A percentile compares a stretch with the other conserved stretches of the same genome.
These are phyloP conservation scores for Dipus sagitta DNA, from an alignment of 2,797 vertebrate species.

Conservation along the genomic window DNA sequence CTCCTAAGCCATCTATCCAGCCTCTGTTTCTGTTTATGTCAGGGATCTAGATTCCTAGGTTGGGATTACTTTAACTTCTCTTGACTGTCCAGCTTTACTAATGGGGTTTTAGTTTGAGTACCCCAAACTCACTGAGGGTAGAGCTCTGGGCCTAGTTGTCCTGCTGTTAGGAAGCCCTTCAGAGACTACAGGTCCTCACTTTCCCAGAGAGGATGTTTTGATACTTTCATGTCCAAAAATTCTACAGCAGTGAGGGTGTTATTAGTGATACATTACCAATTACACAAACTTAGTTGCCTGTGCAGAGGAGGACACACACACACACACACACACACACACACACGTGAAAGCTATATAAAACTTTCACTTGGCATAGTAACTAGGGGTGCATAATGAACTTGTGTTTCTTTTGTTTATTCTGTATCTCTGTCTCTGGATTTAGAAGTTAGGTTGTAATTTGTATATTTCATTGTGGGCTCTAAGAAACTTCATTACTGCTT, in stretches of 20 bases:
- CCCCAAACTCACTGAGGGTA: neutral
- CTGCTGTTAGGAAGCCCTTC: neutral
- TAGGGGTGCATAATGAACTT: constrained; percentile 61
- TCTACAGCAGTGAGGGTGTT: neutral
- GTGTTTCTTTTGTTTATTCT: constrained; percentile 4
- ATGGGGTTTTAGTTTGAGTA: constrained; percentile 18
- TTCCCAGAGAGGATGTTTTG: neutral
- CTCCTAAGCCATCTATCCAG: too few relatives aligned
- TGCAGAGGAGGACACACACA: too few relatives aligned
- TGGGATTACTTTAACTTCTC: neutral
- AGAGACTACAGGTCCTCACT: neutral
- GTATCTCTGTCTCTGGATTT: constrained; percentile 48
- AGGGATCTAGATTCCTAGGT: neutral
- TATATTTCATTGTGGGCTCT: constrained; percentile 28
- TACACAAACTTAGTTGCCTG: constrained; percentile 30
- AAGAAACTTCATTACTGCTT: constrained; percentile 12
- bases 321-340: too few relatives aligned
- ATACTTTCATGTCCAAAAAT: neutral
- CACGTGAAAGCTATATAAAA: neutral
- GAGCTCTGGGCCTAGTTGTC: neutral
- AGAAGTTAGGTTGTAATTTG: constrained; percentile 69
- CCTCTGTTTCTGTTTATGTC: neutral
- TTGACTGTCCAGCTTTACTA: constrained; percentile 20
- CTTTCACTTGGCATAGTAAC: constrained; percentile 53
- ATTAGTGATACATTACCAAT: neutral